Evolutionary conservation across 2,797 vertebrate species (phyloP).

Genomic region (Anguilla pacifica): DNA sequence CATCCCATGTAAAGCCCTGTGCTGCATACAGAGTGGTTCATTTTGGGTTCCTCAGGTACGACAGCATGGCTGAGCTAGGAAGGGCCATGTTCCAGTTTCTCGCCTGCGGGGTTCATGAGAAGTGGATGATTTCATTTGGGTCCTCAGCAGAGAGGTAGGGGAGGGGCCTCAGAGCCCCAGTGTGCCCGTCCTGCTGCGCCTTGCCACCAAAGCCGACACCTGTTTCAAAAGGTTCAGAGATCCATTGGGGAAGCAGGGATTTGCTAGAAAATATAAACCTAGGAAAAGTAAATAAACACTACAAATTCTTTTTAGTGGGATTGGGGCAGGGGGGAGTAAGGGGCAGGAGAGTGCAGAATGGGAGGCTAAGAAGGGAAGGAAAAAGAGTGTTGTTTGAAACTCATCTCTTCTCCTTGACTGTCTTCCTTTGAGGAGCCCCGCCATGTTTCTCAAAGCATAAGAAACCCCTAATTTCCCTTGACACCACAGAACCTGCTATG

Average conservation of each 20-base stretch:
- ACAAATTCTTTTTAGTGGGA: slow-evolving; percentile 19
- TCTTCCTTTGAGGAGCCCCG: slow-evolving; percentile 1
- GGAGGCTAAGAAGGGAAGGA: background rate
- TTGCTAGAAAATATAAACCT: slow-evolving; percentile 29
- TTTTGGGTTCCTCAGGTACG: slow-evolving; percentile 8
- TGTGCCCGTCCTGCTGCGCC: background rate
- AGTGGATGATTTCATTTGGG: slow-evolving; percentile 27
- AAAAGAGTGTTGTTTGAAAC: slow-evolving; percentile 5
- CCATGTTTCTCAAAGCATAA: slow-evolving; percentile 14
- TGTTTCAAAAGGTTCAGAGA: slow-evolving; percentile 9
- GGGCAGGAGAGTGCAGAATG: background rate
- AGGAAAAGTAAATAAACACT: slow-evolving; percentile 30
- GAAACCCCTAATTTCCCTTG: slow-evolving; percentile 34
- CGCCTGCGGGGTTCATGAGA: background rate
- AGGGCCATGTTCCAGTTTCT: slow-evolving; percentile 10
- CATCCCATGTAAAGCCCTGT: slow-evolving; percentile 26
- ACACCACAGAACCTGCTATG: background rate
- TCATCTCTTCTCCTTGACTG: background rate
- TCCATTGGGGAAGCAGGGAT: slow-evolving; percentile 15
- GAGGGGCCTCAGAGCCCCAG: background rate
- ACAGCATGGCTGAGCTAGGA: background rate
- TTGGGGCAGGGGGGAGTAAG: background rate
- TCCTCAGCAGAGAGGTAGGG: slow-evolving; percentile 28
- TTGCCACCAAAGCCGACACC: background rate
- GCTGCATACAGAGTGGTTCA: slow-evolving; percentile 29